phyloP scores from a whole-genome alignment of 92 coral and sea anemone genomes.

The Desmophyllum pertusum region DNA sequence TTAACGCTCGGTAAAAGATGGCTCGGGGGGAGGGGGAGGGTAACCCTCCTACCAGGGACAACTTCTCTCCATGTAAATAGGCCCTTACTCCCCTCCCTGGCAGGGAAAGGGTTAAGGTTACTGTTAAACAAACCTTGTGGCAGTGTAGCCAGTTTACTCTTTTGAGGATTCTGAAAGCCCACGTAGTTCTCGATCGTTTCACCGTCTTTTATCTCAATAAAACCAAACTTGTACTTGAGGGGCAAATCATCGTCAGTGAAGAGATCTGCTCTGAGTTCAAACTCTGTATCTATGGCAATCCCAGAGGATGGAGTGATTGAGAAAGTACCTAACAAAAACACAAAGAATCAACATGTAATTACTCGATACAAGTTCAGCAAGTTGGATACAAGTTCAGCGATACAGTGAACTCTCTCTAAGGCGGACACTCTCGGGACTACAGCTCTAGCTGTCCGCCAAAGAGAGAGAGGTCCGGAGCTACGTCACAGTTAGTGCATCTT shows the following conservation, averaged over 20 bases:
- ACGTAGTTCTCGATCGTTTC: slow-evolving; percentile 5
- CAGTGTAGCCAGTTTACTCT: neutral
- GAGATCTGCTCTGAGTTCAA: slow-evolving; percentile 49
- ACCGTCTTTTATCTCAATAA: slow-evolving; percentile 34
- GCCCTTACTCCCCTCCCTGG: too few species aligned
- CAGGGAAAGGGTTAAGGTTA: too few species aligned
- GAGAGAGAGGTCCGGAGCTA: too few species aligned
- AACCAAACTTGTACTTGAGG: slow-evolving; percentile 72
- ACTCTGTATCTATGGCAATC: slow-evolving; percentile 60
- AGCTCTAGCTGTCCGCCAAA: too few species aligned
- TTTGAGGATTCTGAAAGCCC: slow-evolving; percentile 13
- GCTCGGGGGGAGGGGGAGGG: too few species aligned
- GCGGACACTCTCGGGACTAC: too few species aligned
- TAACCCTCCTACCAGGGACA: too few species aligned
- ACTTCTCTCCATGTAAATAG: too few species aligned
- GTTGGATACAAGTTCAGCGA: too few species aligned
- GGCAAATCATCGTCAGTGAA: slow-evolving; percentile 82
- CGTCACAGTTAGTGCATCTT: too few species aligned
- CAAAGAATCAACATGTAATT: neutral
- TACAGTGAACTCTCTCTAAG: too few species aligned
- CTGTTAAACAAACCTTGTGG: slow-evolving; percentile 43
- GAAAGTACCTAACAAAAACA: slow-evolving; percentile 41
- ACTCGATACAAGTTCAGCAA: neutral
- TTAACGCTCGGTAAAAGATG: too few species aligned
- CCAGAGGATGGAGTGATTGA: slow-evolving; percentile 50